These are phyloP conservation scores for Fundulus diaphanus DNA, from an alignment of 2,797 vertebrate species.

Conservation along the genomic window DNA sequence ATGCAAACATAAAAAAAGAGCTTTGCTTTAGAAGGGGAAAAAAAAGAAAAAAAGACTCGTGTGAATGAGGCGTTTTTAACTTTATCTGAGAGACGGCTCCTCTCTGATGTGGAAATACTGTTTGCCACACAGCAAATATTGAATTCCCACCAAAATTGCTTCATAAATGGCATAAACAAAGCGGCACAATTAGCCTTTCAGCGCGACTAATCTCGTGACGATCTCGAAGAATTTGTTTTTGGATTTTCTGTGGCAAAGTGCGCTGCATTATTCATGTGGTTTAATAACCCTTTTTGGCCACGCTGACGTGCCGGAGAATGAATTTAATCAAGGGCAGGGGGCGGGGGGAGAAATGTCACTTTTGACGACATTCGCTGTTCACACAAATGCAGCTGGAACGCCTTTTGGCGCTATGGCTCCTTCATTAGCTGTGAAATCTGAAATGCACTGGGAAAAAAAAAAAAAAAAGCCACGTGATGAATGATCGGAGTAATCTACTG, in stretches of 20 bases:
- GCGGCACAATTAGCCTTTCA: constrained; percentile 52
- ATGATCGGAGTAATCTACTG: constrained; percentile 31
- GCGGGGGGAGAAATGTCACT: constrained; percentile 53
- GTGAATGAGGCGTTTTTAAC: constrained; percentile 44
- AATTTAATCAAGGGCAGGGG: constrained; percentile 66
- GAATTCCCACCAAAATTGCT: constrained; percentile 56
- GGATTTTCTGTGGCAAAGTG: constrained; percentile 46
- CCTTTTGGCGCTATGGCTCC: constrained; percentile 69
- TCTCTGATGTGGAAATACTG: constrained; percentile 59
- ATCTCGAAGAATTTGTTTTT: constrained; percentile 61
- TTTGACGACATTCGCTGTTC: constrained; percentile 60
- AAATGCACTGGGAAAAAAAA: constrained; percentile 41
- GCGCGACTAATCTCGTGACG: constrained; percentile 47
- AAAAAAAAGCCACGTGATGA: constrained; percentile 24
- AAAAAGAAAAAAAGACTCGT: constrained; percentile 20
- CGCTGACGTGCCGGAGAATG: constrained; percentile 51
- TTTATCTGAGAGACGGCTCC: constrained; percentile 38
- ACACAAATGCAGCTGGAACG: constrained; percentile 47
- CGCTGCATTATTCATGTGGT: constrained; percentile 66
- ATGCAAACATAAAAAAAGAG: constrained; percentile 36
- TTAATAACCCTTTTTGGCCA: constrained; percentile 52
- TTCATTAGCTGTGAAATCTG: constrained; percentile 59
- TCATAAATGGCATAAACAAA: constrained; percentile 68
- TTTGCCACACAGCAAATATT: constrained; percentile 51
- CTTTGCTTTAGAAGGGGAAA: constrained; percentile 27